Evolutionary conservation across 2,888 invertebrate species (phyloP), one percentile per base, ranked within the genome.

Genomic region (Phytoseiulus persimilis): DNA sequence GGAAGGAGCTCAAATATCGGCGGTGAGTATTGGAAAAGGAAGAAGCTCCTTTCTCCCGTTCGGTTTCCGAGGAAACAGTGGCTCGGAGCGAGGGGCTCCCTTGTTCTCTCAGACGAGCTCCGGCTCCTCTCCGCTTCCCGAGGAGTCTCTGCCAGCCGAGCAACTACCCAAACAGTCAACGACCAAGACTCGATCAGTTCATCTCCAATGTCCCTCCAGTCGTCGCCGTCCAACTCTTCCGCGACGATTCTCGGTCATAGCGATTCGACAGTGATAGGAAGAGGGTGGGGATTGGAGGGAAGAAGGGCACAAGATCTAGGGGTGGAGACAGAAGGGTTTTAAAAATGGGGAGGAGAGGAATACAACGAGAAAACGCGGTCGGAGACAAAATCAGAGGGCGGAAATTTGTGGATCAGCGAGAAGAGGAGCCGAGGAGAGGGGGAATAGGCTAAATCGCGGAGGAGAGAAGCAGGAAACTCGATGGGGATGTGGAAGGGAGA

Each of bases 1-100:
- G 65, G 65, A 65, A 65, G 23, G 18, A 65, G 65, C 65, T 23
- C 65, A 65, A 65, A 65, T 65, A 65, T 65, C 65, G 65, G 65
- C 65, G 65, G 65, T 65, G 65, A 65, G 65, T 65, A 65, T 65
- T 65, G 65, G 65, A 65, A 65, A 65, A 65, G 65, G 65, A 65
- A 65, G 65, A 28, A 65, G 65, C 65, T 14, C 65, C 18, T 65
- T 28, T 65, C 65, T 65, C 18, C 65, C 65, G 14, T 65, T 65
- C 65, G 65, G 5, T 65, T 65, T 65, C 65, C 65, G 65, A 65
- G 18, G 65, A 28, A 65, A 65, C 65, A 65, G 65, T 23, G 65
- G 11, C 65, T 28, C 28, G 65, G 18, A 23, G 23, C 23, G 65
- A 65, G 28, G 65, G 18, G 5, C 28, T 28, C 65, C 65, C 65